Conservation (phyloP, 2,888 invertebrate species). For the Fabriciana adippe region DNA sequence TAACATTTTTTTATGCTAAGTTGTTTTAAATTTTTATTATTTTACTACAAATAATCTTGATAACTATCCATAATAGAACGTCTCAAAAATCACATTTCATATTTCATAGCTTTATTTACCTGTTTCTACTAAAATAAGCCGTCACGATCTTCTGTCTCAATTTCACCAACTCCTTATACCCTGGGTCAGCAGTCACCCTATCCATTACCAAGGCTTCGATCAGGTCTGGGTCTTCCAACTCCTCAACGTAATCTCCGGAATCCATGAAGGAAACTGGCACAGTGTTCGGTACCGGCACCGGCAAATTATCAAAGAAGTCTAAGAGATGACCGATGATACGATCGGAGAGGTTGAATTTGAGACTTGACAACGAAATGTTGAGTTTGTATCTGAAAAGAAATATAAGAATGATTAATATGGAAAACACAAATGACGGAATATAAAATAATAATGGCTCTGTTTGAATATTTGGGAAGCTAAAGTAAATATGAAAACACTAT, state of each 20-base stretch:
- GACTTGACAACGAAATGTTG: conserved; percentile 86
- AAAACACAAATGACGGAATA: background rate
- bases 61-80: conserved; percentile 9
- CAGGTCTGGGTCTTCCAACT: conserved; percentile 59
- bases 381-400: conserved; percentile 85
- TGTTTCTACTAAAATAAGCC: conserved; percentile 68
- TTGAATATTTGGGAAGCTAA: too few species aligned
- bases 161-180: conserved; percentile 64
- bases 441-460: background rate
- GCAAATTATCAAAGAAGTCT: conserved; percentile 82
- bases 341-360: conserved; percentile 90
- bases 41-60: background rate
- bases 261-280: conserved; percentile 75
- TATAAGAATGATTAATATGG: background rate
- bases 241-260: conserved; percentile 68
- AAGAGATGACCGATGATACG: conserved; percentile 85
- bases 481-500: too few species aligned
- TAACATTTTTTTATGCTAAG: background rate
- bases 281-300: conserved; percentile 71
- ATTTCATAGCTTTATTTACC: conserved; percentile 44
- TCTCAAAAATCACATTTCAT: too few species aligned
- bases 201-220: conserved; percentile 56
- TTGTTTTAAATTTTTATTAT: background rate
- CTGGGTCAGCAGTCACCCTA: conserved; percentile 64
- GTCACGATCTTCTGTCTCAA: conserved; percentile 71